These are phyloP conservation scores for Yponomeuta evonymella DNA, from an alignment of 2,888 invertebrate species.

Conservation along the genomic window DNA sequence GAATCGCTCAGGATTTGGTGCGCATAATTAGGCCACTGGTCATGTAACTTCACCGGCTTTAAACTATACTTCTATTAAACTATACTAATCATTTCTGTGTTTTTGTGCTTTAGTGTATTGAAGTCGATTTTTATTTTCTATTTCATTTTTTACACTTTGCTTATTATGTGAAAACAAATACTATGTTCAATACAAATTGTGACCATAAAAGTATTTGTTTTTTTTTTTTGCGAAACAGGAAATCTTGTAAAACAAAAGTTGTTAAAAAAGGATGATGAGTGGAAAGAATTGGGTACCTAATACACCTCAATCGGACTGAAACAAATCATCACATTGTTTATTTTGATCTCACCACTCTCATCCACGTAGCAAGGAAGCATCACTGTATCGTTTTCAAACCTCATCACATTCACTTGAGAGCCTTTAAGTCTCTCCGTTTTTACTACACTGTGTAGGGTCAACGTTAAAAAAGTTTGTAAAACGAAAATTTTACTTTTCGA, in stretches of 20 bases:
- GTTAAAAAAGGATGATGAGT: not conserved
- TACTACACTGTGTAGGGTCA: not conserved
- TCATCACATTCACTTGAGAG: conserved; percentile 83
- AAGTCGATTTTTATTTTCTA: no score
- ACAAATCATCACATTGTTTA: no score
- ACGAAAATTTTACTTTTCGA: not conserved
- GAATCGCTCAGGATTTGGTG: no score
- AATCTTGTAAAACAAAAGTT: not conserved
- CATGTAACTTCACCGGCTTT: no score
- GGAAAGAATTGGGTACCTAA: not conserved
- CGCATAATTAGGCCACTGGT: no score
- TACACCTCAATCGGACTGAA: no score
- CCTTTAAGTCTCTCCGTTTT: not conserved
- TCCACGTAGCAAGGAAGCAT: conserved; percentile 86
- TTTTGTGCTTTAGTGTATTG: no score
- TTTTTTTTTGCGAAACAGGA: not conserved
- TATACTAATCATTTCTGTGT: no score
- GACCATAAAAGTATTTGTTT: not conserved
- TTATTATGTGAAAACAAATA: no score
- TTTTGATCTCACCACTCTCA: conserved; percentile 70
- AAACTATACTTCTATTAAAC: no score
- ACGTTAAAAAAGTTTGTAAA: not conserved
- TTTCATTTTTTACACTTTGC: no score
- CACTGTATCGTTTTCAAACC: conserved; percentile 85
- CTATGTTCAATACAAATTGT: no score